Percentiles rank a stretch among this genome's conserved stretches.
These are phyloP conservation scores for Apostichopus californicus DNA, from an alignment of 35 echinoderm and acorn worm genomes.

Conservation along the genomic window DNA sequence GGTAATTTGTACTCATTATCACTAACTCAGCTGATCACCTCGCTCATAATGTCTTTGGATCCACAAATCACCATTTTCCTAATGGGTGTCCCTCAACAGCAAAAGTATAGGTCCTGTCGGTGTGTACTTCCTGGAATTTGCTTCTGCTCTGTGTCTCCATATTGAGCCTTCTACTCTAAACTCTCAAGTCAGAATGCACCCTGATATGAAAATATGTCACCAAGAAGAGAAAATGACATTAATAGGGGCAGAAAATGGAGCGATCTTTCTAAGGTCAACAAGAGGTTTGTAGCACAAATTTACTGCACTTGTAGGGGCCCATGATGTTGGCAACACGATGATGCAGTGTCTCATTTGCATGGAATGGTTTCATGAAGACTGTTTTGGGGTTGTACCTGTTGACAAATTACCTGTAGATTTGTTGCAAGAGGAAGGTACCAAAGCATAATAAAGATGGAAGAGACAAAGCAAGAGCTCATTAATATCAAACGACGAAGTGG, in stretches of 20 bases:
- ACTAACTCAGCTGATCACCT: background rate
- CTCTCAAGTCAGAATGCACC: background rate
- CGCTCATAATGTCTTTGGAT: background rate
- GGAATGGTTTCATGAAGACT: constrained; percentile 4
- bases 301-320: constrained; percentile 8
- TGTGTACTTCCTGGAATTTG: background rate
- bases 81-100: background rate
- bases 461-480: background rate
- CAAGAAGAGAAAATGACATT: background rate
- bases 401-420: background rate
- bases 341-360: background rate
- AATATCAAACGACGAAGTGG: constrained; percentile 4
- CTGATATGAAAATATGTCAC: background rate
- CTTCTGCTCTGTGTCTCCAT: background rate
- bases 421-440: background rate
- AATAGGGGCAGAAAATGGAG: background rate
- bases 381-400: background rate
- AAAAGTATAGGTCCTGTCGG: background rate
- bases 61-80: background rate
- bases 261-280: background rate
- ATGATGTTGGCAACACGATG: background rate
- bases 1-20: background rate
- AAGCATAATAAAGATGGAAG: background rate
- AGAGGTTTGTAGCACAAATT: background rate
- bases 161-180: background rate